Conservation (phyloP, 35 echinoderm and acorn worm species). For the Lytechinus pictus region DNA sequence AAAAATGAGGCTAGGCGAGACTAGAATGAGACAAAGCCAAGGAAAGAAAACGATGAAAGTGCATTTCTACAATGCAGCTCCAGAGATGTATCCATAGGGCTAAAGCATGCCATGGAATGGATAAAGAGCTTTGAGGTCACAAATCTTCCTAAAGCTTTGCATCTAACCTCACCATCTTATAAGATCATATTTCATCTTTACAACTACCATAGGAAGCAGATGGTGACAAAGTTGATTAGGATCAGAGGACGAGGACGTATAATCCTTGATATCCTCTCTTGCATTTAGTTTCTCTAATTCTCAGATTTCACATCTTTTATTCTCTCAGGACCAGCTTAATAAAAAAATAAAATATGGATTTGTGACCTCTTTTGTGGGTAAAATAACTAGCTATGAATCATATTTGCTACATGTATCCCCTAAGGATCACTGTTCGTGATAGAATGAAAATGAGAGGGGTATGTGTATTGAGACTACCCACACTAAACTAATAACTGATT, state of each 20-base stretch:
- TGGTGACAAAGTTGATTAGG: not conserved
- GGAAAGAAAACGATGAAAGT: not conserved
- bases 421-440: too few species aligned
- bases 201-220: not conserved
- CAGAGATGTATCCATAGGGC: not conserved
- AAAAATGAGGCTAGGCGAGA: not conserved
- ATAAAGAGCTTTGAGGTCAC: not conserved
- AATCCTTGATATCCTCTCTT: constrained; percentile 6
- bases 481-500: too few species aligned
- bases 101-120: not conserved
- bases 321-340: not conserved
- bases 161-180: not conserved
- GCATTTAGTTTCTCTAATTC: constrained; percentile 3
- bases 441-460: too few species aligned
- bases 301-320: not conserved
- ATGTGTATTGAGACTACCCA: too few species aligned
- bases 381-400: not conserved
- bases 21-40: not conserved
- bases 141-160: not conserved
- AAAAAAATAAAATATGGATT: not conserved
- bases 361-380: not conserved
- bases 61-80: not conserved
- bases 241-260: not conserved
- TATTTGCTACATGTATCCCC: too few species aligned
- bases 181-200: not conserved